Conservation (phyloP, 1,140 invertebrate species). For the Sarcophaga bullata region DNA sequence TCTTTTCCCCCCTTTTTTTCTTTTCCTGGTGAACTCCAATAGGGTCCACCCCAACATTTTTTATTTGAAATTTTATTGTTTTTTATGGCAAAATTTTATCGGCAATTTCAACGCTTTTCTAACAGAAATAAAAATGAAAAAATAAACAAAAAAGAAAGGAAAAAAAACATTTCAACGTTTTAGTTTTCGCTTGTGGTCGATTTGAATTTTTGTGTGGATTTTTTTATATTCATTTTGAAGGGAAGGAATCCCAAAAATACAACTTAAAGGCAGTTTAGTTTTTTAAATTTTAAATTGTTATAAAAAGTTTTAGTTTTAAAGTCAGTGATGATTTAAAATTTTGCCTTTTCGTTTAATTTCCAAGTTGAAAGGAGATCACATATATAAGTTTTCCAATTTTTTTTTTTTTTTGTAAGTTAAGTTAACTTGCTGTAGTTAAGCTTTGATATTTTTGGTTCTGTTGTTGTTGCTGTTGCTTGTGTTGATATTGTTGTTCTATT, state of each 20-base stretch:
- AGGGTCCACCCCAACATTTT: not conserved
- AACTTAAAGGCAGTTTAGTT: too few species aligned
- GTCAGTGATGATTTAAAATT: too few species aligned
- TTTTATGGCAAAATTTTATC: conserved; percentile 32
- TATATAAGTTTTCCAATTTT: not conserved
- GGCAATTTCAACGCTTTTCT: conserved; percentile 37
- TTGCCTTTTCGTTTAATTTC: not conserved
- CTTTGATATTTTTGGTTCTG: not conserved
- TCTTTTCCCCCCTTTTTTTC: not conserved
- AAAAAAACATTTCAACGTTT: conserved; percentile 2
- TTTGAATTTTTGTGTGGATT: not conserved
- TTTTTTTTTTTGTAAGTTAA: not conserved
- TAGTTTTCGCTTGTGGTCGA: conserved; percentile 5
- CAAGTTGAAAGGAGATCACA: not conserved
- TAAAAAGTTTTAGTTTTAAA: conserved; percentile 16
- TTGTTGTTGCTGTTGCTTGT: too few species aligned
- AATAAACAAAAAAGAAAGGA: not conserved
- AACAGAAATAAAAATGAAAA: not conserved
- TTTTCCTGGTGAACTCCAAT: too few species aligned
- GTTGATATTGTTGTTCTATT: conserved; percentile 13
- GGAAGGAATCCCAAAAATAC: too few species aligned
- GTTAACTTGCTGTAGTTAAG: not conserved
- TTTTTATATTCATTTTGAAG: conserved; percentile 19
- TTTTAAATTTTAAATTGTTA: not conserved
- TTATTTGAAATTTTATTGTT: conserved; percentile 21